Evolutionary conservation across 92 coral and sea anemone genomes (phyloP).

Genomic region (Porites divaricata): DNA sequence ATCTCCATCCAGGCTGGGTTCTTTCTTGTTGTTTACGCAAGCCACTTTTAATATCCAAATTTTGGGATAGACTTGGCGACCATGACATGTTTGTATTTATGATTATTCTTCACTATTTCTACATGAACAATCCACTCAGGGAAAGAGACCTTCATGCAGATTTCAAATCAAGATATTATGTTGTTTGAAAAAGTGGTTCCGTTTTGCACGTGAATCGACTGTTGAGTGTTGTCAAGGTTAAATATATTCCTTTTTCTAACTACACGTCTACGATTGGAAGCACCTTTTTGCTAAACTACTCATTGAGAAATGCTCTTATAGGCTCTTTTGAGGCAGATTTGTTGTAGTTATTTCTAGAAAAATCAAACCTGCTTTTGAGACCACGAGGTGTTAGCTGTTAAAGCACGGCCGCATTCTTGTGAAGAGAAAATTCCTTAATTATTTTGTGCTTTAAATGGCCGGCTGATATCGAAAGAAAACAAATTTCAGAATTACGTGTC

Average conservation of each 20-base stretch:
- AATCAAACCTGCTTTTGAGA: not conserved
- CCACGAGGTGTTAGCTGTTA: not conserved
- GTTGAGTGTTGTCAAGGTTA: not conserved
- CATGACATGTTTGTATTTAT: not conserved
- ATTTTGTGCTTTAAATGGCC: not conserved
- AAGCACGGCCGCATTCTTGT: slow-evolving; percentile 1
- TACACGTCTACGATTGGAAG: no score
- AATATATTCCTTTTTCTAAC: not conserved
- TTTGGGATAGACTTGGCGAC: not conserved
- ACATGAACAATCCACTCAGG: not conserved
- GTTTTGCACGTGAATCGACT: not conserved
- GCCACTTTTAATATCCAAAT: not conserved
- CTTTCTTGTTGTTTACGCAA: not conserved
- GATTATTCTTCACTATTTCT: not conserved
- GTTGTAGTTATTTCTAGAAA: no score
- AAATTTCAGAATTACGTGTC: not conserved
- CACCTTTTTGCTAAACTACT: no score
- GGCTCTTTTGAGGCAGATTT: not conserved
- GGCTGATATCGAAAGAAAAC: not conserved
- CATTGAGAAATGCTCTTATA: no score
- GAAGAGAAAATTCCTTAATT: not conserved
- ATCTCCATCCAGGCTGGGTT: not conserved
- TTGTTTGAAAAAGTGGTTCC: not conserved
- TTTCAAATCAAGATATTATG: not conserved
- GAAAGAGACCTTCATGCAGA: not conserved